These are phyloP conservation scores for Anodontia alba DNA, from an alignment of 2,888 invertebrate genomes.

Conservation along the genomic window DNA sequence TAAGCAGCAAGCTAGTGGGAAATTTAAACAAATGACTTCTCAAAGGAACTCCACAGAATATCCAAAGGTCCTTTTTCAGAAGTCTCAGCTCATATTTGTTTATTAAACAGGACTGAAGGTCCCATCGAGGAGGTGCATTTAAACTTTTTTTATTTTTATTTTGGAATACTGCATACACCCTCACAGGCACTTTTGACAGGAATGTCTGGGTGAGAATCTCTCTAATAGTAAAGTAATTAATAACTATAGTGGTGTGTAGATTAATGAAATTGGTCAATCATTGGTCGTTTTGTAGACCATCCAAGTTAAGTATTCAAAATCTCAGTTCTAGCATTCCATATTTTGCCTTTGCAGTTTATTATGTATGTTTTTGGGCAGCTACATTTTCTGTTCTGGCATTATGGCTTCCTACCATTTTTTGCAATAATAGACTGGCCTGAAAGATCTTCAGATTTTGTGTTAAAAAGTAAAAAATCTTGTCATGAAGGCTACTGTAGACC, in stretches of 20 bases:
- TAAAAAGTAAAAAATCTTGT: background rate
- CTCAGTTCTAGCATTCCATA: conserved; percentile 1
- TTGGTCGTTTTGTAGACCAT: background rate
- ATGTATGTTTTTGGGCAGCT: conserved; percentile 5
- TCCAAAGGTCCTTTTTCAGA: background rate
- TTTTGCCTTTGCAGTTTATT: conserved; percentile 2
- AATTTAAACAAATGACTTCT: background rate
- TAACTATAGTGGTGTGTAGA: background rate
- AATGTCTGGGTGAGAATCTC: background rate
- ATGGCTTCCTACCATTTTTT: conserved; percentile 5
- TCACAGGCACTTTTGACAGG: background rate
- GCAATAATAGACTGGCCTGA: conserved; percentile 1
- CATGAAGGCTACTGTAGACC: background rate
- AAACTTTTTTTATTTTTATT: background rate
- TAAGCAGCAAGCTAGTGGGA: conserved; percentile 1
- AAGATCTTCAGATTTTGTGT: conserved; percentile 3
- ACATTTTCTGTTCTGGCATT: conserved; percentile 5
- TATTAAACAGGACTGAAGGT: conserved; percentile 5
- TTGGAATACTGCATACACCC: background rate
- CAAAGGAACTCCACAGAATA: background rate
- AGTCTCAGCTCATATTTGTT: conserved; percentile 3
- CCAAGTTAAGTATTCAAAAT: conserved; percentile 5
- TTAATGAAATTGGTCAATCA: conserved; percentile 2
- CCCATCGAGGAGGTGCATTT: background rate
- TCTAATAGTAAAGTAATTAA: background rate